Evolutionary conservation across 2,113 vertebrate species (phyloP), one percentile per base, ranked within the genome.

Genomic region (Apteryx mantelli): DNA sequence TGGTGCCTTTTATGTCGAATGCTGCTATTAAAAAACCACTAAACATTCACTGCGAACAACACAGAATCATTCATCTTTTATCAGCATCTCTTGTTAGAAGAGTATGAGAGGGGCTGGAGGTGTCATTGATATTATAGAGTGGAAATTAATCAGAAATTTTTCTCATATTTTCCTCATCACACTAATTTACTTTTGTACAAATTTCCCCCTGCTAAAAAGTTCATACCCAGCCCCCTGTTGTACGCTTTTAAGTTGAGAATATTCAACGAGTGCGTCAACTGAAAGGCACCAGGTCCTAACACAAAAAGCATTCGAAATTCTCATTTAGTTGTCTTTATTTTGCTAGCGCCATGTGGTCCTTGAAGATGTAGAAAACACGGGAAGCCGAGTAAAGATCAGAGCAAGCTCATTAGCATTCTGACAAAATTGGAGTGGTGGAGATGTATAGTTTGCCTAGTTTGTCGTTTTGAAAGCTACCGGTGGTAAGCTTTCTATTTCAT

Each of bases 311-410:
- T 98, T 99, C 98, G 98, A 99, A 99, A 99, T 99, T 99, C 99
- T 99, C 99, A 99, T 99, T 99, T 99, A 99, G 99, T 99, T 99
- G 99, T 99, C 99, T 99, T 99, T 99, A 99, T 99, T 99, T 99
- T 99, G 99, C 98, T 98, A 99, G 99, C 99, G 95, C 99, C 99
- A 99, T 99, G 99, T 99, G 99, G 99, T 99, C 99, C 99, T 99
- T 99, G 99, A 99, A 99, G 99, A 99, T 99, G 99, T 98, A 99
- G 99, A 99, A 99, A 99, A 99, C 99, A 99, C 98, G 99, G 99
- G 99, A 99, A 99, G 99, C 99, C 96, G 98, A 98, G 98, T 99
- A 99, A 99, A 99, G 99, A 99, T 99, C 99, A 99, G 99, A 99
- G 99, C 98, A 98, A 98, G 98, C 99, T 99, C 99, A 99, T 99